A percentile compares a stretch with the other conserved stretches of the same genome.
Evolutionary conservation across 2,113 vertebrate genomes (phyloP).

Genomic region (Hemiprocne comata): DNA sequence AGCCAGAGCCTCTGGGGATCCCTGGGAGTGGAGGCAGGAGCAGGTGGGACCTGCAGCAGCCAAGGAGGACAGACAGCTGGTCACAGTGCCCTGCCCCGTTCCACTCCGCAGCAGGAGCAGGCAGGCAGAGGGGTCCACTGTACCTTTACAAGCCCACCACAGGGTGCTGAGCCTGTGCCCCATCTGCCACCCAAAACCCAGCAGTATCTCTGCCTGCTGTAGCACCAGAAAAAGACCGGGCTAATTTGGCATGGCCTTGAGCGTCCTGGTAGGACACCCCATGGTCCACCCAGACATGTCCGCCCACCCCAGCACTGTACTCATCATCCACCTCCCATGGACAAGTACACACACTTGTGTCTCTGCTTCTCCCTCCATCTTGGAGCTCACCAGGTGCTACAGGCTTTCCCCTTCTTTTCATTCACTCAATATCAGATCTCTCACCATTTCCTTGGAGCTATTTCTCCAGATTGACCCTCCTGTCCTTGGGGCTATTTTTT

Average conservation of each 20-base stretch:
- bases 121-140: not conserved
- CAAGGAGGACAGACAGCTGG: fast-evolving
- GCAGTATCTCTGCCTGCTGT: not conserved
- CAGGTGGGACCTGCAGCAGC: fast-evolving
- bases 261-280: not conserved
- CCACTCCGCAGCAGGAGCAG: not conserved
- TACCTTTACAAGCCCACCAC: not conserved
- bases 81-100: too few relatives aligned
- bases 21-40: not conserved
- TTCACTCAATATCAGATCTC: not conserved
- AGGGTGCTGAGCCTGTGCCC: not conserved
- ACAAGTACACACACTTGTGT: not conserved
- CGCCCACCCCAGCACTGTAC: not conserved
- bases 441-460: fast-evolving
- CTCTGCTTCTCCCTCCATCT: not conserved
- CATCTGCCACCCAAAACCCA: not conserved
- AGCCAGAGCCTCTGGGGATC: fast-evolving
- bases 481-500: not conserved
- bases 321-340: not conserved
- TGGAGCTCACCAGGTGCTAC: not conserved
- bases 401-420: not conserved
- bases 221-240: not conserved
- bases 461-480: not conserved
- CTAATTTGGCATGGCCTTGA: fast-evolving
- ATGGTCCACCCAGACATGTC: fast-evolving